Evolutionary conservation across 2,888 invertebrate genomes (phyloP), one percentile per base, ranked within the genome.

Genomic region (Malacosoma neustria): DNA sequence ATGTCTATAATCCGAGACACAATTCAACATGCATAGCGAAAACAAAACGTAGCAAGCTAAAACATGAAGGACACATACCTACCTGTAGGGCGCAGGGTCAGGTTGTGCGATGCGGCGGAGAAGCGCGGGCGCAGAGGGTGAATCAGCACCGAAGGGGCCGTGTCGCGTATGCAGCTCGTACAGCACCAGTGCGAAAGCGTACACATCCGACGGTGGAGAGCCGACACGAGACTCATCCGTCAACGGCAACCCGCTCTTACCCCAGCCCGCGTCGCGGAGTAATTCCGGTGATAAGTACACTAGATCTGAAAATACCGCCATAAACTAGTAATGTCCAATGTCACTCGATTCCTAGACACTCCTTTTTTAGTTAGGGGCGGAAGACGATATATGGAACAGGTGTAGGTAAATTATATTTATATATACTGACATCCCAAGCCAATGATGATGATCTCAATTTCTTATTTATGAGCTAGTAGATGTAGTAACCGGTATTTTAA

Each of bases 141-240:
- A 86, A 48, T 88, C 90, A 9, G 87, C 87, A 0, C 95, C 95
- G 61, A 93, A 97, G 0, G 97, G 96, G 0, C 97, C 97, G 42
- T 91, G 90, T 0, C 97, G 85, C 9, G 93, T 92, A 63, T 96
- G 93, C 49, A 97, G 88, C 75, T 97, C 97, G 67, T 95, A 96
- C 33, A 98, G 81, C 35, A 97, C 90, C 34, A 97, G 92, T 0
- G 91, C 93, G 68, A 98, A 97, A 1, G 95, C 93, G 67, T 94
- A 95, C 30, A 93, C 89, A 66, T 96, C 96, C 0, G 93, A 94
- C 51, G 92, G 92, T 51, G 93, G 93, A 0, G 89, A 88, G 1
- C 91, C 93, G 42, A 63, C 50, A 46, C 72, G 51, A 51, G 69
- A 42, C 70, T 88, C 62, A 57, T 57, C 61, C 0, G 62, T 45